phyloP scores from a whole-genome alignment of 1,140 invertebrate genomes.

The Aethina tumida region DNA sequence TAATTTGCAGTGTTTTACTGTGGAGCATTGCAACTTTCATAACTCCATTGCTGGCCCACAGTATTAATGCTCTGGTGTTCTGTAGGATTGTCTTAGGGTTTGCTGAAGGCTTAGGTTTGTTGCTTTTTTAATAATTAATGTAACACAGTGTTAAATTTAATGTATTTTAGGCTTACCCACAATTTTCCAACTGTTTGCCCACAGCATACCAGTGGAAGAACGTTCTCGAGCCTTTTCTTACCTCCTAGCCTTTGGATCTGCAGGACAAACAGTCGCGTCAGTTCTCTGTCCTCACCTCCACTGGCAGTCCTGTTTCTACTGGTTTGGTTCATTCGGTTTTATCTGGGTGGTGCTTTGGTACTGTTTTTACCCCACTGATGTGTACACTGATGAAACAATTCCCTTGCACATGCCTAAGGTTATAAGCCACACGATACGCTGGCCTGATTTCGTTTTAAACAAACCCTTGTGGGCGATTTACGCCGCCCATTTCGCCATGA shows the following conservation, averaged over 20 bases:
- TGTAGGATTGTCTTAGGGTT: constrained; percentile 60
- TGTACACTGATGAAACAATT: constrained; percentile 49
- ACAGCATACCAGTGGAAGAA: constrained; percentile 63
- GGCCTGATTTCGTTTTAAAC: constrained; percentile 58
- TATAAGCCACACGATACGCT: constrained; percentile 40
- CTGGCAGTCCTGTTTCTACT: constrained; percentile 64
- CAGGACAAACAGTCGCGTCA: constrained; percentile 69
- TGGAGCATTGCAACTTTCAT: constrained; percentile 69
- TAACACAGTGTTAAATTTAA: neutral
- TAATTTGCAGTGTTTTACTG: constrained; percentile 59
- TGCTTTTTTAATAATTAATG: neutral
- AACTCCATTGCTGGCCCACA: constrained; percentile 59
- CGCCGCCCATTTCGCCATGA: constrained; percentile 74
- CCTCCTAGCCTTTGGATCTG: constrained; percentile 61
- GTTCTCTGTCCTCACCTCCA: constrained; percentile 54
- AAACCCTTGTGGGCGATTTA: constrained; percentile 73
- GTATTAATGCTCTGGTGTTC: constrained; percentile 50
- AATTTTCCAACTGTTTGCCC: constrained; percentile 71
- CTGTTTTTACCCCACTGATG: constrained; percentile 48
- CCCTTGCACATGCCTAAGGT: constrained; percentile 58
- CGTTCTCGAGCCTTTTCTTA: constrained; percentile 69
- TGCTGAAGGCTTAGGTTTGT: constrained; percentile 64
- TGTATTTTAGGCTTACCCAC: constrained; percentile 56
- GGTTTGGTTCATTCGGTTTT: constrained; percentile 62
- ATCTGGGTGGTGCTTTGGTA: constrained; percentile 62